Conservation (phyloP, 1,140 invertebrate species). For the Caenorhabditis brenneri region DNA sequence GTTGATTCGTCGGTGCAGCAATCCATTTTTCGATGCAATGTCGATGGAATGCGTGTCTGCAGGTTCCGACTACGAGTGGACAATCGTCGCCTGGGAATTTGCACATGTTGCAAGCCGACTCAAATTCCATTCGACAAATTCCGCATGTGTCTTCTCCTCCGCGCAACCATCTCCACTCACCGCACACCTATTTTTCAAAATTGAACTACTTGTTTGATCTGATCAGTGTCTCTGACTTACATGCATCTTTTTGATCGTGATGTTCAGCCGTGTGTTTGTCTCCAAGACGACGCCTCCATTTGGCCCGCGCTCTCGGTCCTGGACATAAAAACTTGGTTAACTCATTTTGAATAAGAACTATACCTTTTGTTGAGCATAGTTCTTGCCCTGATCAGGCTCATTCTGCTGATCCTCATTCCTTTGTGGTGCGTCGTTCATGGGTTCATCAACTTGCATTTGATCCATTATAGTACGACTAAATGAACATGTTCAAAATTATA, state of each 20-base stretch:
- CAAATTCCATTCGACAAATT: constrained; percentile 34
- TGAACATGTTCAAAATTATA: too few species aligned
- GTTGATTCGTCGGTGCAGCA: not conserved
- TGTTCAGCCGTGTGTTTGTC: not conserved
- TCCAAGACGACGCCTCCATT: not conserved
- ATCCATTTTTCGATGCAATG: constrained; percentile 41
- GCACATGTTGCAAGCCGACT: constrained; percentile 19
- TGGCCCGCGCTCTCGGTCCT: not conserved
- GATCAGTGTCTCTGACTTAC: not conserved
- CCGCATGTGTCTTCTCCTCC: constrained; percentile 20
- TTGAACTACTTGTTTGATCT: not conserved
- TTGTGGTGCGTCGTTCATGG: not conserved
- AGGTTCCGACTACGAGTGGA: not conserved
- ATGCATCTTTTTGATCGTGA: constrained; percentile 7
- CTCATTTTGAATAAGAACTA: too few species aligned
- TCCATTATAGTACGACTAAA: not conserved
- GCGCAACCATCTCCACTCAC: constrained; percentile 14
- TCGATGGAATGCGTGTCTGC: not conserved
- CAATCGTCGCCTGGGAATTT: constrained; percentile 31
- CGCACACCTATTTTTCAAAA: not conserved
- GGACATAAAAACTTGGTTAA: not conserved
- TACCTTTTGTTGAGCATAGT: too few species aligned
- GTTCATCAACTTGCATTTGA: not conserved
- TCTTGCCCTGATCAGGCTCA: not conserved
- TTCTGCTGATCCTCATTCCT: not conserved